Evolutionary conservation across 2,113 vertebrate species (phyloP), one percentile per base, ranked within the genome.

Genomic region (Cavia porcellus): DNA sequence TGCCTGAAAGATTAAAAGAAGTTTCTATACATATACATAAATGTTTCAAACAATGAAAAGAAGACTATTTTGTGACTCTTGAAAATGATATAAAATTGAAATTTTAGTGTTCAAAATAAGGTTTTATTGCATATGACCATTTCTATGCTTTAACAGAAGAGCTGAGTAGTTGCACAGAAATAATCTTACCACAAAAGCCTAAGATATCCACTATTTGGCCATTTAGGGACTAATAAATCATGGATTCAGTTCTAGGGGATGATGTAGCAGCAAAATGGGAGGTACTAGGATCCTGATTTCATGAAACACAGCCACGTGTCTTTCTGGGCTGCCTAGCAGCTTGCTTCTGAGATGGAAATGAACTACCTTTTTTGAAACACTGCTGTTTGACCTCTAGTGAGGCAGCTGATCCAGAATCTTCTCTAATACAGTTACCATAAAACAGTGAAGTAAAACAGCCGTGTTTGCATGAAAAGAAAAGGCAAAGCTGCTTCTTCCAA

Each of bases 11-110:
- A 14, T 57, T 47, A 79, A 83, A 35, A 68, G 81, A 83, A 15
- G 1, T 64, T 96, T 92, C 42, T 68, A 74, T 12, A 82, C 57
- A 74, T 12, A 77, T 94, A 57, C 81, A 59, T 93, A 95, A 93
- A 9, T 72, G 35, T 12, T 88, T 88, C 28, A 47, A 93, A 95
- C 90, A 83, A 91, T 25, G 28, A 30, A 70, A 79, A 77, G 82
- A 72, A 77, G 83, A 80, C 20, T 61, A 89, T 57, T 68, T 96
- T 66, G n/a, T 83, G 75, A 93, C 70, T 12, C 30, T 66, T 50
- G 38, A 93, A 95, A 88, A 82, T 88, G 30, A 94, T 64, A 22
- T 47, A 11, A 94, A 86, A 64, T 94, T 82, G 45, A 90, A 50
- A 92, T 72, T 87, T 89, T 59, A 45, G 8, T 88, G 77, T 91